Evolutionary conservation across 2,797 vertebrate genomes (phyloP), one percentile per base, ranked within the genome.

Genomic region (Characodon lateralis): DNA sequence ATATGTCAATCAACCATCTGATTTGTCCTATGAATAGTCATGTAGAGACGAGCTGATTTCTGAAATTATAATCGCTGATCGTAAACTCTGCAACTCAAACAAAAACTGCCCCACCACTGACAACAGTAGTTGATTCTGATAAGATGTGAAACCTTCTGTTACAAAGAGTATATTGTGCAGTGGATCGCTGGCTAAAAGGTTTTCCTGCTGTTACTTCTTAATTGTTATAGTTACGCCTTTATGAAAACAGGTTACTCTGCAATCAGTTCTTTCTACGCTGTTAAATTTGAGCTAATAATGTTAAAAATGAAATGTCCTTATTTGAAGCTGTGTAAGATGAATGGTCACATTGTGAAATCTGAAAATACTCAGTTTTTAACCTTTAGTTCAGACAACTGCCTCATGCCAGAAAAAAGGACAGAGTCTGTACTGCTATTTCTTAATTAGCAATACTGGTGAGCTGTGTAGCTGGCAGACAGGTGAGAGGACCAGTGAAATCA

Each of bases 401-500:
- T 95, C 92, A 91, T 96, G 93, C 93, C 94, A 95, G 95, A 96
- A 95, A 95, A 95, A 95, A 91, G 95, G 94, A 96, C 96, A 94
- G 93, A 95, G 73, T 85, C 74, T 86, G 80, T 91, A 87, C 84
- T 90, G 95, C 94, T 96, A 96, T 96, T 97, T 96, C 95, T 97
- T 96, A 97, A 97, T 97, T 97, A 96, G 96, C 96, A 96, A 96
- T 96, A 95, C 95, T 94, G 95, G 94, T 96, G 95, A 96, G n/a
- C 95, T 96, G 95, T 94, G 93, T 96, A 96, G 94, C 95, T 96
- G 96, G 96, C 95, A 84, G 48, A 96, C 96, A 96, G 95, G 96
- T 91, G 94, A 95, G 96, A 96, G 95, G 63, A 72, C 53, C 41
- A 31, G 39, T 70, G 63, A 95, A 97, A 96, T 96, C 96, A 94